A percentile compares a stretch with the other conserved stretches of the same genome.
Conservation (phyloP, 1,140 invertebrate species). For the Musca vetustissima region DNA sequence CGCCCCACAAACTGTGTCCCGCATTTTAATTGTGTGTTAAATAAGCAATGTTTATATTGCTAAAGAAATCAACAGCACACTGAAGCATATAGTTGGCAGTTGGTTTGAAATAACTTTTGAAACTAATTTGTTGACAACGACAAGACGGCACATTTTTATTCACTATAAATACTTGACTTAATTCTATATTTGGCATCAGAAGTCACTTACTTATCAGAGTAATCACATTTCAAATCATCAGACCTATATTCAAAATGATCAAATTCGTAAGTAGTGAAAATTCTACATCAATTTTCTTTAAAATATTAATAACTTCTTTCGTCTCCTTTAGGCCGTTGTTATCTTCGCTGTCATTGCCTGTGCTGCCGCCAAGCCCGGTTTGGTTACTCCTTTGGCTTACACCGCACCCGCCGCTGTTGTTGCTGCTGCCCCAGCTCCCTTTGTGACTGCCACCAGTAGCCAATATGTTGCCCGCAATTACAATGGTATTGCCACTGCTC, state of each 20-base stretch:
- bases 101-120: not conserved
- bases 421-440: conserved; percentile 52
- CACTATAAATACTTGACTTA: not conserved
- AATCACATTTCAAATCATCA: not conserved
- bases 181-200: not conserved
- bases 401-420: conserved; percentile 50
- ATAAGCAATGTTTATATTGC: conserved; percentile 28
- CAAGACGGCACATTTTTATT: not conserved
- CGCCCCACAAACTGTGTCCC: conserved; percentile 56
- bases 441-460: conserved; percentile 57
- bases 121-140: not conserved
- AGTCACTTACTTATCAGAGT: not conserved
- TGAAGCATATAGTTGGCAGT: not conserved
- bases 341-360: conserved; percentile 32
- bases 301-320: not conserved
- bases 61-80: too few species aligned
- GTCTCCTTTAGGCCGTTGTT: conserved; percentile 24
- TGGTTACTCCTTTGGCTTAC: conserved; percentile 39
- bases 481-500: conserved; percentile 52
- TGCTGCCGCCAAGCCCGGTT: conserved; percentile 34
- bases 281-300: not conserved
- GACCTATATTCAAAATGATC: conserved; percentile 26
- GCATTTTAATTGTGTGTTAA: conserved; percentile 54
- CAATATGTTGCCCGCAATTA: conserved; percentile 57
- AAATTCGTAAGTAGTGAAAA: conserved; percentile 26